These are phyloP conservation scores for Drosophila pruinosa DNA, from an alignment of 1,140 invertebrate species.

Conservation along the genomic window DNA sequence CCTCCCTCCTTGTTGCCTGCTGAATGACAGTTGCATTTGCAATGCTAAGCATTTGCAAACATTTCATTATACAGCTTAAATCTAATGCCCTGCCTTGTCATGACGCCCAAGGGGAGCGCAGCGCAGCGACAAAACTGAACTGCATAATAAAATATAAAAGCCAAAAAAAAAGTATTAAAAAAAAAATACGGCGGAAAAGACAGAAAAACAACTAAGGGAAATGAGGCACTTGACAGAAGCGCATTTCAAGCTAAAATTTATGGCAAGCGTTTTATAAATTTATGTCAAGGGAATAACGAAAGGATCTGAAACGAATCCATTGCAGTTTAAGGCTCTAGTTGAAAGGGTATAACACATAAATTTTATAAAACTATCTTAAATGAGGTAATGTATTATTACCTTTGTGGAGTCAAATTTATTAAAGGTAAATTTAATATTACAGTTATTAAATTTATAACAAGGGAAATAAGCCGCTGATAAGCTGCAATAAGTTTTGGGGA, in stretches of 20 bases:
- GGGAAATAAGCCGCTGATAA: too few species aligned
- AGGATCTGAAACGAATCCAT: neutral
- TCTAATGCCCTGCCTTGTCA: constrained; percentile 37
- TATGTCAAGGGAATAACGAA: constrained; percentile 34
- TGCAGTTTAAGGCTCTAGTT: neutral
- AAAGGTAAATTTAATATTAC: too few species aligned
- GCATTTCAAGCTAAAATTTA: constrained; percentile 41
- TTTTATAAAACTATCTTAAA: neutral
- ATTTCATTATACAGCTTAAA: constrained; percentile 74
- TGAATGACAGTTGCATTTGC: constrained; percentile 53
- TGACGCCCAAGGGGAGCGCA: neutral
- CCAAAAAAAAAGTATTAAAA: constrained; percentile 5
- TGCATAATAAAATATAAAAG: constrained; percentile 18
- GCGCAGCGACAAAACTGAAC: constrained; percentile 10
- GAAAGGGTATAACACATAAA: neutral
- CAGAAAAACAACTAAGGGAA: neutral
- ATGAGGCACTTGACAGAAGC: constrained; percentile 38
- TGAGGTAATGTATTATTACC: too few species aligned
- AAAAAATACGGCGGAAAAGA: neutral
- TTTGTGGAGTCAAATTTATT: too few species aligned
- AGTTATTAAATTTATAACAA: too few species aligned
- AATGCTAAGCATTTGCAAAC: constrained; percentile 76
- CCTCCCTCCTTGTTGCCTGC: constrained; percentile 14
- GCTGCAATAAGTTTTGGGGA: too few species aligned
- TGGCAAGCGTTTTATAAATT: constrained; percentile 40